Evolutionary conservation across 2,888 invertebrate genomes (phyloP), one percentile per base, ranked within the genome.

Genomic region (Falcaria lacertinaria): DNA sequence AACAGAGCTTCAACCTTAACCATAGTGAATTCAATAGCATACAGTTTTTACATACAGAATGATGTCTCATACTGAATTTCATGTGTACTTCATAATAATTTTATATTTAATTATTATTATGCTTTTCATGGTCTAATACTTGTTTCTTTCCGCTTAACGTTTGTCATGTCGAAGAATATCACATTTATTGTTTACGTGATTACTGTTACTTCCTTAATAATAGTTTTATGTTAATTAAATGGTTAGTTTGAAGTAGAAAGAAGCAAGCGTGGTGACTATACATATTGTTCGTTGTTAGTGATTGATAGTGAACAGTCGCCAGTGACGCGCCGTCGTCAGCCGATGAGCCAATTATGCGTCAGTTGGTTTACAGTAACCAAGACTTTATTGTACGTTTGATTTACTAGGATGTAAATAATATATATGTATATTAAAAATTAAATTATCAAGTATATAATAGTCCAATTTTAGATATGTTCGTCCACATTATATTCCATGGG

Each of bases 381-480:
- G 58, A 60, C 59, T 60, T 53, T 49, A 51, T 51, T 60, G 65
- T 65, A 73, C 64, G 68, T 64, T 76, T 78, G 69, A 61, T 73
- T 81, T 74, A 73, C 22, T 64, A 63, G 67, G 62, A 58, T 83
- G 79, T 82, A 83, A 80, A 82, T 79, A 83, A 61, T 73, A 69
- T 76, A 72, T 67, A 74, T 74, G 60, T 71, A 70, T 74, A 76
- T 69, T 76, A 70, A 71, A 71, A 69, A 70, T 56, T 68, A 72
- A 76, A 78, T 73, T 67, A 64, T 67, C 64, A 67, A 75, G 71
- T 81, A 79, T 75, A 75, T 72, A 73, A 80, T 83, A 84, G 84
- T 83, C 83, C 84, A 84, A 74, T 77, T 69, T 62, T 84, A 80
- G 74, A 74, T 82, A 76, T 78, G 80, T 84, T 87, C 87, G 87